Base-by-base conservation (phyloP, 2,888 invertebrate genomes). In the Drosophila sordidula region DNA sequence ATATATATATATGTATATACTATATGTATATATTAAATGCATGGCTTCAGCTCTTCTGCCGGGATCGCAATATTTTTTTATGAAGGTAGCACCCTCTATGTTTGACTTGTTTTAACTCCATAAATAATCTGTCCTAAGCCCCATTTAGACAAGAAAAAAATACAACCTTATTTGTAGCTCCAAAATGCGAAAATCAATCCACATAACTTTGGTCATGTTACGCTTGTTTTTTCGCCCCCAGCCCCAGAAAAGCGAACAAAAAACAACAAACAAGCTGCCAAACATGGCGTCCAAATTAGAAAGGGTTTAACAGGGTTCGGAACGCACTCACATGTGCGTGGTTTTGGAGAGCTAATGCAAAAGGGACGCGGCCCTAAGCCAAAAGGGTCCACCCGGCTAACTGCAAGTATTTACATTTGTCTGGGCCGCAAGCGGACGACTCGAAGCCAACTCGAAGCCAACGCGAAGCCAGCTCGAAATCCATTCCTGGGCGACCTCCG, bases 391-490 rank as follows among this genome's bases (percentile, higher is more conserved):
- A 38, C 29, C 55, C 49, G 62, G 59, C 69, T 74, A 80, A 77
- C 69, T 75, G 46, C 76, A 77, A 75, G 82, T 76, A 78, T 82
- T 82, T 78, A 83, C 74, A 64, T 78, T 79, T 66, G 63, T 67
- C 47, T 67, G 67, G 73, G 58, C 70, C 56, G 14, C 44, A 8
- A 16, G 22, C 25, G 44, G 42, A 29, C 29, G 29, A 9, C 29
- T 29, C 29, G 29, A 29, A 62, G 18, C 18, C 18, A 18, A 18
- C 18, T 18, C 1, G 18, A 18, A 18, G 18, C 18, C 18, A 18
- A 8, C 26, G 6, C 26, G 26, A 26, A 58, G 57, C 50, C 59
- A 61, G 41, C 38, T 71, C 55, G 42, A 39, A 65, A 72, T 73
- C 34, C 67, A 44, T 66, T 62, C 50, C 54, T 62, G 59, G 12